Evolutionary conservation across 2,888 invertebrate genomes (phyloP), one percentile per base, ranked within the genome.

Genomic region (Synanthedon myopaeformis): DNA sequence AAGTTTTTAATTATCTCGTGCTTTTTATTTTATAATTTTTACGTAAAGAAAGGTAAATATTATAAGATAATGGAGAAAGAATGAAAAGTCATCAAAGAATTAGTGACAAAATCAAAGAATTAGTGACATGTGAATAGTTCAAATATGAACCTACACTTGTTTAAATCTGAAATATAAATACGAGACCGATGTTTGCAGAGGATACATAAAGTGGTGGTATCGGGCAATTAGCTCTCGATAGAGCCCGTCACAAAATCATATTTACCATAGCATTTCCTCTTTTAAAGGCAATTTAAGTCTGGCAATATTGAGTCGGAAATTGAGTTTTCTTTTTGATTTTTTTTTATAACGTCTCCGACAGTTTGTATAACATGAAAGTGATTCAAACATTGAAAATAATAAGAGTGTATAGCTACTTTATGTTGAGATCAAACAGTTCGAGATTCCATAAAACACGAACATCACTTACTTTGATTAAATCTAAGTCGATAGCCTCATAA

Each of bases 211-310:
- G 6, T 65, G 60, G 62, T 58, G 62, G 61, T 63, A 74, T 68
- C 63, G 66, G 63, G 70, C 75, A 79, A 81, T 82, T 80, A 81
- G 71, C 74, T 72, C 81, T 79, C 81, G 79, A 83, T 79, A 74
- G 65, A 74, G 69, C 70, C 72, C 69, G 75, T 72, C 70, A 65
- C 68, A 68, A 76, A 82, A 82, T 80, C 74, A 75, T 75, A 79
- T 82, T 82, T 77, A 72, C 72, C 59, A 67, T 70, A 65, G 70
- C 69, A 72, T 75, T 78, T 71, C 69, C 72, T 69, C 64, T 71
- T 72, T 69, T 70, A 62, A 67, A 74, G 69, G 72, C 72, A 76
- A 79, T 78, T 77, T 73, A 35, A 69, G 68, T 67, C 67, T 58
- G 65, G 64, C 70, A 66, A 77, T 77, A 79, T 79, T 68, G 70